These are phyloP conservation scores for Cotesia chilonis DNA, from an alignment of 1,140 invertebrate genomes.

Conservation along the genomic window DNA sequence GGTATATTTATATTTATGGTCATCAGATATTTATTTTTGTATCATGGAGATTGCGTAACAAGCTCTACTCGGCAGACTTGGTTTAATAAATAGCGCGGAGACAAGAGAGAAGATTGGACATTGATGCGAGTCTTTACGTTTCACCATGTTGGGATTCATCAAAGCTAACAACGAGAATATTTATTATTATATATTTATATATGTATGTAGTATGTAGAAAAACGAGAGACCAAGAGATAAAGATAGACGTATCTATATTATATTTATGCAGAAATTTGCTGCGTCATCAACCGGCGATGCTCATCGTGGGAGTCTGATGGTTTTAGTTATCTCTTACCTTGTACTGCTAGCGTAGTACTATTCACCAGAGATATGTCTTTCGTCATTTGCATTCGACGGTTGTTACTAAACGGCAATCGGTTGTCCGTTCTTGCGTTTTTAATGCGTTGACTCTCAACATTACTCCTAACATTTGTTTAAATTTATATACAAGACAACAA, in stretches of 20 bases:
- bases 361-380: slow-evolving; percentile 15
- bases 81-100: too few relatives aligned
- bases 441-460: slow-evolving; percentile 30
- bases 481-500: not conserved
- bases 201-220: not conserved
- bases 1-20: not conserved
- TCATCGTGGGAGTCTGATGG: slow-evolving; percentile 21
- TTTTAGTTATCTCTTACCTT: slow-evolving; percentile 6
- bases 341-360: not conserved
- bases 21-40: not conserved
- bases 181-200: not conserved
- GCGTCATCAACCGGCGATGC: slow-evolving; percentile 20
- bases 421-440: slow-evolving; percentile 18
- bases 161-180: too few relatives aligned
- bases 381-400: slow-evolving; percentile 40
- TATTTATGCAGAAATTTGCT: slow-evolving; percentile 1
- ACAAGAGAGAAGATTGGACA: too few relatives aligned
- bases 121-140: too few relatives aligned
- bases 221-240: not conserved
- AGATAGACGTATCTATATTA: slow-evolving; percentile 11
- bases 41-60: not conserved
- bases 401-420: slow-evolving; percentile 33
- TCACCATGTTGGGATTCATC: too few relatives aligned
- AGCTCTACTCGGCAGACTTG: too few relatives aligned
- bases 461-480: not conserved